Evolutionary conservation across 2,113 vertebrate species (phyloP).

Genomic region (Asarcornis scutulata): DNA sequence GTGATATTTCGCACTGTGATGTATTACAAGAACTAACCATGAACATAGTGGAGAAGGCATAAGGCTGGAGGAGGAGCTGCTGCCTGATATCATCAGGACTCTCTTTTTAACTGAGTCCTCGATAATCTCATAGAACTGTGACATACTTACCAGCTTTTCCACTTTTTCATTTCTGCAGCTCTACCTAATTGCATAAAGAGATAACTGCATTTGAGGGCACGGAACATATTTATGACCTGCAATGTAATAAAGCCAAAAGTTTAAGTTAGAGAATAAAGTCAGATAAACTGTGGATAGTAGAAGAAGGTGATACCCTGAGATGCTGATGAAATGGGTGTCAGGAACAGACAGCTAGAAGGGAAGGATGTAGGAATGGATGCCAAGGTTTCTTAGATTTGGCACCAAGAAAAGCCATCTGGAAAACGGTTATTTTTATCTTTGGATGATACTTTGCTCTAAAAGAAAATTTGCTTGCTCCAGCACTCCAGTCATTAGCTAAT

Average conservation of each 20-base stretch:
- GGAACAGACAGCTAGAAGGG: neutral
- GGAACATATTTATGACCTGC: neutral
- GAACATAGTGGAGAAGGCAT: neutral
- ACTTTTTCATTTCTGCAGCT: slow-evolving; percentile 2
- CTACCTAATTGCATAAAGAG: neutral
- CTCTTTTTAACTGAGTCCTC: slow-evolving; percentile 20
- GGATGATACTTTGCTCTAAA: neutral
- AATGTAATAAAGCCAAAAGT: neutral
- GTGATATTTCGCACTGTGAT: slow-evolving; percentile 20
- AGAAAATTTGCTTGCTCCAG: neutral
- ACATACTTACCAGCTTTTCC: neutral
- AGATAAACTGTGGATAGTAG: neutral
- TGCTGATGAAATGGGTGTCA: neutral
- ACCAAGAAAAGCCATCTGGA: neutral
- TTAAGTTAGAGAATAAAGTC: neutral
- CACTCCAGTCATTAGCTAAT: neutral
- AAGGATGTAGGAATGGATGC: neutral
- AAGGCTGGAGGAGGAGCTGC: slow-evolving; percentile 14
- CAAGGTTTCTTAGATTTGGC: neutral
- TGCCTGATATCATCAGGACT: neutral
- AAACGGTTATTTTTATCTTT: neutral
- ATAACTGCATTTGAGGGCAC: neutral
- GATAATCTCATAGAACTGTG: slow-evolving; percentile 14
- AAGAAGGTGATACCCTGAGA: neutral
- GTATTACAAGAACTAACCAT: neutral